Percentiles rank a stretch among this genome's conserved stretches.
Evolutionary conservation across 1,140 invertebrate species (phyloP).

Genomic region (Hyposmocoma kahamanoa): DNA sequence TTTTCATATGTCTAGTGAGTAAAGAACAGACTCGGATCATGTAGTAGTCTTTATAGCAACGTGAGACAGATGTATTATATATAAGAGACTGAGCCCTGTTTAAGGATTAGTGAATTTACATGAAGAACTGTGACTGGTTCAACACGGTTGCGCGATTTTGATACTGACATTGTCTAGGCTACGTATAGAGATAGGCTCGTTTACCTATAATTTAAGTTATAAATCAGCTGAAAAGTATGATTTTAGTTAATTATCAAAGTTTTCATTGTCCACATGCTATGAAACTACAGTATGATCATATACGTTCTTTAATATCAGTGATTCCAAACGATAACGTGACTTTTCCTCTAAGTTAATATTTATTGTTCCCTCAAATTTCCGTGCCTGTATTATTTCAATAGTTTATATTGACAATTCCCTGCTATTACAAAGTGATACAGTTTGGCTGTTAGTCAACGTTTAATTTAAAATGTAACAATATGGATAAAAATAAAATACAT

Average conservation of each 20-base stretch:
- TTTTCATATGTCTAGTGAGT: slow-evolving; percentile 21
- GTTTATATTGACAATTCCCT: slow-evolving; percentile 17
- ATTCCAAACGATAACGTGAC: slow-evolving; percentile 19
- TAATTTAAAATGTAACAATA: slow-evolving; percentile 37
- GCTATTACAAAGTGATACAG: slow-evolving; percentile 20
- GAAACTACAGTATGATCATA: slow-evolving; percentile 14
- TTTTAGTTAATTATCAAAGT: not conserved
- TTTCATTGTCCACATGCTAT: slow-evolving; percentile 15
- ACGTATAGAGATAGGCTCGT: no score
- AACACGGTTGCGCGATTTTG: not conserved
- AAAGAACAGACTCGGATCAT: slow-evolving; percentile 16
- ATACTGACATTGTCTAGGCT: not conserved
- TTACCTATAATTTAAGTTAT: no score
- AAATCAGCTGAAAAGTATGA: no score
- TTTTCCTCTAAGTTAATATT: not conserved
- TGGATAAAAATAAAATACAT: slow-evolving; percentile 42
- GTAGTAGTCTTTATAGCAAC: slow-evolving; percentile 21
- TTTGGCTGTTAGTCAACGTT: slow-evolving; percentile 27
- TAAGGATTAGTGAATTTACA: not conserved
- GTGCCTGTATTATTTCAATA: slow-evolving; percentile 26
- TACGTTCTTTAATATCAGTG: slow-evolving; percentile 15
- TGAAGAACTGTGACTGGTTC: not conserved
- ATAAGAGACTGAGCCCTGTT: slow-evolving; percentile 18
- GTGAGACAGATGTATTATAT: slow-evolving; percentile 15
- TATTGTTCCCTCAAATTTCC: slow-evolving; percentile 16